A percentile compares a stretch with the other conserved stretches of the same genome.
Conservation (phyloP, 2,797 vertebrate species). For the Arnoldichthys spilopterus region DNA sequence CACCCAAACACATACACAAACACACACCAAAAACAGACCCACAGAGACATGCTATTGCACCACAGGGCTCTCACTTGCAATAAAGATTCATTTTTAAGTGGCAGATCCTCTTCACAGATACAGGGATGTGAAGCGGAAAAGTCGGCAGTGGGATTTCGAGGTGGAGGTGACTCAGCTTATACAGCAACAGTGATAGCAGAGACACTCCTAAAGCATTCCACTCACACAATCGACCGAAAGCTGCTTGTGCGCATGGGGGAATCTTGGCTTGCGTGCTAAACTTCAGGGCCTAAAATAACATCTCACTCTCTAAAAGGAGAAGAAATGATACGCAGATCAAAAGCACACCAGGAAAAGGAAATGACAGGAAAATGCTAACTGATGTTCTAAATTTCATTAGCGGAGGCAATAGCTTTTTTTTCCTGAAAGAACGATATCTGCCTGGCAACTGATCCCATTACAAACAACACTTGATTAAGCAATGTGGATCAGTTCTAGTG, state of each 20-base stretch:
- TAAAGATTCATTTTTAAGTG: conserved; percentile 8
- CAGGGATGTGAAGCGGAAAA: conserved; percentile 7
- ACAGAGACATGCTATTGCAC: conserved; percentile 1
- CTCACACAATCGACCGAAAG: conserved; percentile 5
- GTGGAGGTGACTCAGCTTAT: not conserved
- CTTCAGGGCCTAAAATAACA: conserved; percentile 10
- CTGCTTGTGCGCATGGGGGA: not conserved
- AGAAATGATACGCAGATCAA: not conserved
- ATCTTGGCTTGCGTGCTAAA: not conserved
- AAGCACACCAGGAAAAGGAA: not conserved
- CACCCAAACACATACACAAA: too few species aligned
- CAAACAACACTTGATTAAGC: conserved; percentile 13
- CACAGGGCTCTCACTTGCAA: not conserved
- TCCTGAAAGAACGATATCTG: not conserved
- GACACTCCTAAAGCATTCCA: conserved; percentile 2
- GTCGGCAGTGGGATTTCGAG: not conserved
- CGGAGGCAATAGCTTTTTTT: not conserved
- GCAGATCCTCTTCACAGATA: conserved; percentile 6
- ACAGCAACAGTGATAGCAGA: not conserved
- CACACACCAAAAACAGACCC: not conserved
- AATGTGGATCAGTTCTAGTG: not conserved
- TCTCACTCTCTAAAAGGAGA: not conserved
- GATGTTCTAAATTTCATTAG: not conserved
- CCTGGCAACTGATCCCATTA: conserved; percentile 26
- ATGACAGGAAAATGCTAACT: not conserved